A percentile compares a stretch with the other conserved stretches of the same genome.
phyloP scores from a whole-genome alignment of 2,113 vertebrate genomes.

The Anarrhichthys ocellatus region DNA sequence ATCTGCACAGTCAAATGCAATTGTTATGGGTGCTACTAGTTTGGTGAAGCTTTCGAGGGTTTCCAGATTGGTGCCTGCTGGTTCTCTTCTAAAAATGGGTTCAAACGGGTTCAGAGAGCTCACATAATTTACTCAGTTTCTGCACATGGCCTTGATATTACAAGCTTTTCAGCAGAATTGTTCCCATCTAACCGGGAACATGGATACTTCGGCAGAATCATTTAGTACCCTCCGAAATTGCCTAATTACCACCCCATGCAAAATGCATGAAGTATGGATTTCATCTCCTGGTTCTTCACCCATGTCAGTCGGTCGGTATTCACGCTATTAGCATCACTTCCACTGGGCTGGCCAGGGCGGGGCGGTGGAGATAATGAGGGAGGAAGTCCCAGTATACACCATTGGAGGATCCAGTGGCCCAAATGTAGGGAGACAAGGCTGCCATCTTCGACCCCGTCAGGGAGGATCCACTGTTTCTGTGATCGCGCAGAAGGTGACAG shows the following conservation, averaged over 20 bases:
- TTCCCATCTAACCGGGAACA: constrained; percentile 20
- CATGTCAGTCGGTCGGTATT: constrained; percentile 71
- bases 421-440: constrained; percentile 78
- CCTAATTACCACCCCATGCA: constrained; percentile 73
- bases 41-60: constrained; percentile 17
- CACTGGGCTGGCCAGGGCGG: constrained; percentile 50
- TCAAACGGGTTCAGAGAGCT: neutral
- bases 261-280: constrained; percentile 82
- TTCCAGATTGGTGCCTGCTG: constrained; percentile 1
- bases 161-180: constrained; percentile 3
- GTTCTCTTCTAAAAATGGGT: neutral
- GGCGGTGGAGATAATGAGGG: constrained; percentile 75
- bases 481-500: constrained; percentile 74
- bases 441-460: constrained; percentile 70
- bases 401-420: constrained; percentile 60
- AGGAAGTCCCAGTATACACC: constrained; percentile 63
- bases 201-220: constrained; percentile 27
- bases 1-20: constrained; percentile 15
- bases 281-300: constrained; percentile 70
- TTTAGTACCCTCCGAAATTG: constrained; percentile 49
- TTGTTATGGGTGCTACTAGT: constrained; percentile 31
- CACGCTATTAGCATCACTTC: constrained; percentile 74
- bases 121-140: constrained; percentile 22
- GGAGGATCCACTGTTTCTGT: constrained; percentile 67
- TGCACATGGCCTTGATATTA: constrained; percentile 15